phyloP scores from a whole-genome alignment of 2,797 vertebrate genomes.

The Nannoperca australis region DNA sequence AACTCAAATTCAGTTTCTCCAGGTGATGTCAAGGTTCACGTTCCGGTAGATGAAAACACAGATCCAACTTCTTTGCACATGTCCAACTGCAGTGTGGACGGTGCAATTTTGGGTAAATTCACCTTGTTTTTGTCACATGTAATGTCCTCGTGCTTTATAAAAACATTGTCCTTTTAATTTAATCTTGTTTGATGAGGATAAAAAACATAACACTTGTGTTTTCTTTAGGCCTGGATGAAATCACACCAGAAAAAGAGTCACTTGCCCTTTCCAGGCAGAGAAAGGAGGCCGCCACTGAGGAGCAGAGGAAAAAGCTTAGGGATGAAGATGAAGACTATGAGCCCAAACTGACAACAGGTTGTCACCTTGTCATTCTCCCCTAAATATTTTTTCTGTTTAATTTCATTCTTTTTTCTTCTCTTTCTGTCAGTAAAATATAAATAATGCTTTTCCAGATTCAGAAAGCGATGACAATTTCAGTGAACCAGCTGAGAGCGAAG shows the following conservation, averaged over 20 bases:
- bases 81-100: conserved; percentile 90
- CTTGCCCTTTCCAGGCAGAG: conserved; percentile 56
- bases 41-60: conserved; percentile 65
- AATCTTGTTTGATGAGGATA: conserved; percentile 2
- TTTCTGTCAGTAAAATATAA: neutral
- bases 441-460: conserved; percentile 63
- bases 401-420: neutral
- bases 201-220: neutral
- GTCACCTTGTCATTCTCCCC: too few species aligned
- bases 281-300: conserved; percentile 54
- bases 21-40: conserved; percentile 50
- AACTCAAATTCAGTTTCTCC: conserved; percentile 9
- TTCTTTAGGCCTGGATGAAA: conserved; percentile 84
- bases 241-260: conserved; percentile 72
- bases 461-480: conserved; percentile 86
- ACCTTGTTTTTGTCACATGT: neutral
- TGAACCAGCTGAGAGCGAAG: conserved; percentile 83
- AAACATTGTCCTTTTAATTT: neutral
- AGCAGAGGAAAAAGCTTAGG: conserved; percentile 56
- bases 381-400: neutral
- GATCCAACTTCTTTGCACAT: conserved; percentile 63
- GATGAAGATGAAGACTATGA: conserved; percentile 80
- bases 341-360: conserved; percentile 75
- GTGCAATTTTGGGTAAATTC: conserved; percentile 83
- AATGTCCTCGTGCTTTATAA: neutral